These are phyloP conservation scores for Brachyalestes nurse DNA, from an alignment of 2,797 vertebrate species.

Conservation along the genomic window DNA sequence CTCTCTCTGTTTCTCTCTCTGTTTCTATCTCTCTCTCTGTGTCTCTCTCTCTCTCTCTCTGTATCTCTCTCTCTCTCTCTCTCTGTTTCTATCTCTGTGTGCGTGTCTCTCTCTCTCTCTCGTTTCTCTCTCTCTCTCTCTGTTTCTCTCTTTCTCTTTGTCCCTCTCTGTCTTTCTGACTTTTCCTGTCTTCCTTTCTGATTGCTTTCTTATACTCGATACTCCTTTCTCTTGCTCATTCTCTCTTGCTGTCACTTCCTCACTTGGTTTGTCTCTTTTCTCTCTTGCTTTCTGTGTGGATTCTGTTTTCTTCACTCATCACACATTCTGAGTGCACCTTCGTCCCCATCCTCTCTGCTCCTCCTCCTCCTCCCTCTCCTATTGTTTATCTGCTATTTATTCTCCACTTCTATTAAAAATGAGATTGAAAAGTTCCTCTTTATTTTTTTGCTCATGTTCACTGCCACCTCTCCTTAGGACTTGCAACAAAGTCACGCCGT, in stretches of 20 bases:
- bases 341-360: background rate
- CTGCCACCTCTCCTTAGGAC: slow-evolving; percentile 39
- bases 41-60: background rate
- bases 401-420: slow-evolving; percentile 54
- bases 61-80: background rate
- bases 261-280: background rate
- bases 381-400: slow-evolving; percentile 52
- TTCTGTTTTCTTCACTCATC: slow-evolving; percentile 31
- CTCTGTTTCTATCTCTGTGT: too few species aligned
- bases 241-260: background rate
- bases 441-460: background rate
- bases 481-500: slow-evolving; percentile 58
- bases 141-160: too few species aligned
- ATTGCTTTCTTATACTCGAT: too few species aligned
- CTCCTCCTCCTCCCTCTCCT: slow-evolving; percentile 7
- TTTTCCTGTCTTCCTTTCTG: too few species aligned
- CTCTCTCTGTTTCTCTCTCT: background rate
- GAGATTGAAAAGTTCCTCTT: slow-evolving; percentile 53
- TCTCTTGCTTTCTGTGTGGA: slow-evolving; percentile 1
- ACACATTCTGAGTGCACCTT: slow-evolving; percentile 22
- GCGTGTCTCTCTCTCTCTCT: too few species aligned
- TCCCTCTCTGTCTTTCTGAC: too few species aligned
- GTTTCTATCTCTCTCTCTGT: slow-evolving; percentile 1
- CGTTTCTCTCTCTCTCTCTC: too few species aligned
- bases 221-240: background rate